Evolutionary conservation across 2,797 vertebrate genomes (phyloP).

Genomic region (Halcyon chelicuti): DNA sequence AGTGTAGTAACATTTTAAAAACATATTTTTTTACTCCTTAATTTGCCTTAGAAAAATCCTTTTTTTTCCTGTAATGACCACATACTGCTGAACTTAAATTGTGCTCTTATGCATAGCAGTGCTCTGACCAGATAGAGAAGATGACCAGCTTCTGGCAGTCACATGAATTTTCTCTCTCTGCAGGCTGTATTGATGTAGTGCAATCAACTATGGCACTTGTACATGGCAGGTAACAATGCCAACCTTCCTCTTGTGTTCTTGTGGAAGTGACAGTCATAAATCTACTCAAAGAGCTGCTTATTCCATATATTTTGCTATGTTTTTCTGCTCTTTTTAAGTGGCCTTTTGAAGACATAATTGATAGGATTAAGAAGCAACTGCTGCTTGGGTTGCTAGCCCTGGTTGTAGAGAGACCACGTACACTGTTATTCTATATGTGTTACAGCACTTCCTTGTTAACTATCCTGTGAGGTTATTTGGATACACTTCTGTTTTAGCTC

Average conservation of each 20-base stretch:
- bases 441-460: neutral
- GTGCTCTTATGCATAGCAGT: neutral
- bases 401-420: neutral
- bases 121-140: neutral
- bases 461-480: neutral
- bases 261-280: neutral
- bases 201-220: neutral
- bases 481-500: neutral
- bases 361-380: neutral
- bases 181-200: neutral
- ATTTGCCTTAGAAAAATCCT: neutral
- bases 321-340: neutral
- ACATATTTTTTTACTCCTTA: neutral
- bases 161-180: neutral
- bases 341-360: neutral
- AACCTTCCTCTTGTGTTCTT: rapidly evolving
- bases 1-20: neutral
- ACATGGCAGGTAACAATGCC: neutral
- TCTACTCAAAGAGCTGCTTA: neutral
- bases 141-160: neutral
- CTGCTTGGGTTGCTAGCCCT: neutral
- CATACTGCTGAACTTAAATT: neutral
- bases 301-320: neutral
- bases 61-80: neutral
- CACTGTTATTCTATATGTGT: neutral